Evolutionary conservation across 1,140 invertebrate genomes (phyloP), one percentile per base, ranked within the genome.

Genomic region (Hyposmocoma kahamanoa): DNA sequence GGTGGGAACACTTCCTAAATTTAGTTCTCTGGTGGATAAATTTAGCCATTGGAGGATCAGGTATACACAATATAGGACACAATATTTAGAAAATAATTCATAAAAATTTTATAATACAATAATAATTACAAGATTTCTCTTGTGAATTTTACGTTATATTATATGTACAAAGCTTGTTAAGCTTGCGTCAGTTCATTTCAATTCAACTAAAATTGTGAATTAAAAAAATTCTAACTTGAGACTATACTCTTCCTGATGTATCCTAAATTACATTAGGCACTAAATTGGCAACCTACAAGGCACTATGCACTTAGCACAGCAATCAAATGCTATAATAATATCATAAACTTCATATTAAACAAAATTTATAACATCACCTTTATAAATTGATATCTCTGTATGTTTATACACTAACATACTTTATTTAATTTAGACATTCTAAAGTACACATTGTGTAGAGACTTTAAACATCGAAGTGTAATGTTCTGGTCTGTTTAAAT

Each of bases 251-350:
- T 67, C 64, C 65, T 59, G 71, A 70, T 79, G 74, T 72, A 70
- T 82, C 72, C 74, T 84, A 85, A 64, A 80, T 71, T 84, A 84
- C 72, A 72, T 84, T 85, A 84, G 86, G 86, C 86, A 87, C 83
- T 86, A 86, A 74, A 80, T 86, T 87, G 85, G 86, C 82, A 83
- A 86, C 84, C 86, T 84, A 86, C 84, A 87, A 87, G 86, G 86
- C 86, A 87, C 86, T 86, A 86, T 86, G 81, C 80, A 84, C 72
- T 81, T 86, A 84, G 79, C 79, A 85, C 80, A 84, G 77, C 80
- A 82, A 72, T 73, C 32, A 36, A 72, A 66, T 70, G 64, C 62
- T 72, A 73, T 77, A 71, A 56, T 65, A 62, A 73, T 73, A 64
- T 66, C 57, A 15, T 36, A n/a, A 36, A 36, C 32, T 64, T 58